Evolutionary conservation across 2,888 invertebrate genomes (phyloP), one percentile per base, ranked within the genome.

Genomic region (Lydus trimaculatus): DNA sequence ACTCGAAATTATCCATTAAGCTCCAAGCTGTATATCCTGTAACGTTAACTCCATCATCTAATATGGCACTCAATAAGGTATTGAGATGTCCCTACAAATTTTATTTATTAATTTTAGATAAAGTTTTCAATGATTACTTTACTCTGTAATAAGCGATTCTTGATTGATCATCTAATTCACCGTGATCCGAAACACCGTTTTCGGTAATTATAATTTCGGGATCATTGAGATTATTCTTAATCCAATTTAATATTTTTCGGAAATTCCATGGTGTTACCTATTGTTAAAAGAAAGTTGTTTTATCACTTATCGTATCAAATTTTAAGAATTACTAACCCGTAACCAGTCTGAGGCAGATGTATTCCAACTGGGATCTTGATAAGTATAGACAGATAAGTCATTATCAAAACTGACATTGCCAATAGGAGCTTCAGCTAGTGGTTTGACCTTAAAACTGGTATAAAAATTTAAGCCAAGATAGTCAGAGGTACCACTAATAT

Each of bases 391-490:
- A 5, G 61, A 65, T 15, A 66, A 11, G 31, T 72, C 72, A 7
- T 66, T 70, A 15, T 71, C 70, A 39, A 63, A 66, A 13, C 58
- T 59, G 9, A 67, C 48, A 60, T 43, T 62, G 8, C 85, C 78
- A 83, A 76, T 0, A 85, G 87, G 0, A 85, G 86, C 1, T 85
- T 76, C 9, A 59, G 64, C 85, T 85, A 85, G 0, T 56, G 73
- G 0, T 36, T 56, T 17, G 79, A 85, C 85, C 28, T 86, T 62
- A 65, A 76, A 84, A 0, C 89, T 87, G 76, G 89, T 87, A 77
- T 91, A 91, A 74, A 89, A 88, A 75, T 91, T 90, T 23, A 90
- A 76, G 0, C 89, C 90, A 60, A 90, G 86, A 80, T 90, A 90
- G 76, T 91, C 90, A 1, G 87, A 85, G 61, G 88, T 73, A 78